phyloP scores from a whole-genome alignment of 2,888 invertebrate species.

The Ferrisia virgata region DNA sequence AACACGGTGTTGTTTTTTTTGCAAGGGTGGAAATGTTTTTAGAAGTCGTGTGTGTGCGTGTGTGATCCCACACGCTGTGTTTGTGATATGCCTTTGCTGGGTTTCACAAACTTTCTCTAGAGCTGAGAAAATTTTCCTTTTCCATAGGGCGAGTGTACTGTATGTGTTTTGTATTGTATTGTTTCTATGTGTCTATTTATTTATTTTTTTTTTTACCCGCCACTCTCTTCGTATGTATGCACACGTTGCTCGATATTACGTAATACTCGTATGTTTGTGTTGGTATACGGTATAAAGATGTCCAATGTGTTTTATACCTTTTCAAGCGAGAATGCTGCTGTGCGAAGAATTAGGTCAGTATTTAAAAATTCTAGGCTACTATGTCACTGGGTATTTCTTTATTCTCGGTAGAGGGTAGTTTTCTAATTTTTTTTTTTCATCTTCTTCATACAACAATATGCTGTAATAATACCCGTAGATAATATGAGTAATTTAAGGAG shows the following conservation, averaged over 20 bases:
- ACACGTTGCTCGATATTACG: background rate
- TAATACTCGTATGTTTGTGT: no score
- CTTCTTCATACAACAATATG: no score
- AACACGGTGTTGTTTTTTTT: conserved; percentile 16
- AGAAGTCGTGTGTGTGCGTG: conserved; percentile 15
- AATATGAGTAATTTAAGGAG: no score
- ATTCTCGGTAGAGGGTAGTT: background rate
- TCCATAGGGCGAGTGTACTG: no score
- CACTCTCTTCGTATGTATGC: background rate
- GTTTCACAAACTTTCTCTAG: background rate
- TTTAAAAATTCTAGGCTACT: conserved; percentile 9
- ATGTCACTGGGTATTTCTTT: background rate
- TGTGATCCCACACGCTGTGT: no score
- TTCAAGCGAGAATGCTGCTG: background rate
- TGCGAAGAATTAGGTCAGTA: background rate
- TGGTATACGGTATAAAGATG: background rate
- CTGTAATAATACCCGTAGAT: background rate
- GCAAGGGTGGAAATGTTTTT: background rate
- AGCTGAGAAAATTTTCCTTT: conserved; percentile 2
- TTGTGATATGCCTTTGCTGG: background rate
- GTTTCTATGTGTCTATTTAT: no score
- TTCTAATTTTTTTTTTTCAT: background rate
- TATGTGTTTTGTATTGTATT: background rate
- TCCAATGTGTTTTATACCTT: no score
- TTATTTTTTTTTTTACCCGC: background rate